phyloP scores from a whole-genome alignment of 2,797 vertebrate species.

The Melanotaenia pygmaea region DNA sequence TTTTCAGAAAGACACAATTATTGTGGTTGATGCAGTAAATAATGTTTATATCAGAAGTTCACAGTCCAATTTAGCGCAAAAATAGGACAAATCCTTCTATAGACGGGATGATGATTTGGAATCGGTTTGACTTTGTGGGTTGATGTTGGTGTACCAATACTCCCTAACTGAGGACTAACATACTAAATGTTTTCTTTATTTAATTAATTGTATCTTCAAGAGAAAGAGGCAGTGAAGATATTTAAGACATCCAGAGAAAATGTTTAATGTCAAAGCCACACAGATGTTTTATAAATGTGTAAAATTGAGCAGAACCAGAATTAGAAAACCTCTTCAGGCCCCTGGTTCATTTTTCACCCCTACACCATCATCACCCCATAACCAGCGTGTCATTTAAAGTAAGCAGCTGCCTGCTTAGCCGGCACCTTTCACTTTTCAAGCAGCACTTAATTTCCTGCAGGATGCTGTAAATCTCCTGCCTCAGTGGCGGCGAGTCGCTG shows the following conservation, averaged over 20 bases:
- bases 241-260: background rate
- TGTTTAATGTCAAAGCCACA: background rate
- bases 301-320: background rate
- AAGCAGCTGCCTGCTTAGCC: constrained; percentile 78
- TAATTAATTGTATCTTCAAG: too few species aligned
- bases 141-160: too few species aligned
- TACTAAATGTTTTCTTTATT: too few species aligned
- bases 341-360: constrained; percentile 16
- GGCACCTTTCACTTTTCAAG: constrained; percentile 76
- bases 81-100: too few species aligned
- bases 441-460: constrained; percentile 75
- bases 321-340: background rate
- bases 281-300: background rate
- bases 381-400: constrained; percentile 63
- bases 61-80: background rate
- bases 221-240: too few species aligned
- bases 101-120: too few species aligned
- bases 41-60: background rate
- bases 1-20: background rate
- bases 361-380: constrained; percentile 44
- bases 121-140: too few species aligned
- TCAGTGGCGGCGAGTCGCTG: constrained; percentile 64
- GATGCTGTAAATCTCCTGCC: constrained; percentile 78
- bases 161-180: too few species aligned
- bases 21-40: background rate